Conservation (phyloP, 2,888 invertebrate species). For the Dicycla oo region DNA sequence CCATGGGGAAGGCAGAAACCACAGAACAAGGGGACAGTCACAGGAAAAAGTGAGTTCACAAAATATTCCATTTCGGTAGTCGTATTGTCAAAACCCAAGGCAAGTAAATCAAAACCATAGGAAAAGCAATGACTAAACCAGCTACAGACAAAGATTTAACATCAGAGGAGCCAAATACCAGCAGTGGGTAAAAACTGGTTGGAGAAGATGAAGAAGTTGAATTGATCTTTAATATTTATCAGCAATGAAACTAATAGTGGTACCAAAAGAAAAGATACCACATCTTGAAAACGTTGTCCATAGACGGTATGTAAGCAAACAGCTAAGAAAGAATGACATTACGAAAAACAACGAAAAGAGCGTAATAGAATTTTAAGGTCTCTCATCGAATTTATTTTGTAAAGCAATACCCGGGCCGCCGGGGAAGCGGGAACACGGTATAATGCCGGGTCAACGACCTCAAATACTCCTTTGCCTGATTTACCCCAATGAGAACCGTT, state of each 20-base stretch:
- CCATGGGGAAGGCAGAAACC: no score
- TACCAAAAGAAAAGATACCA: no score
- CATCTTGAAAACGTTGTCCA: no score
- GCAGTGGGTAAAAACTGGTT: no score
- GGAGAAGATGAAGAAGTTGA: neutral
- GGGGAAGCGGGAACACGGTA: conserved; percentile 12
- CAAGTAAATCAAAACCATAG: neutral
- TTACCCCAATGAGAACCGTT: conserved; percentile 32
- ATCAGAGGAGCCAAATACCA: neutral
- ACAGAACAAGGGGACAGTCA: neutral
- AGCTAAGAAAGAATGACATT: conserved; percentile 3
- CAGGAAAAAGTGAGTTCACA: neutral
- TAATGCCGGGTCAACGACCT: conserved; percentile 46
- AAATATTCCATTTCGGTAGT: neutral
- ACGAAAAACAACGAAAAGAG: conserved; percentile 23
- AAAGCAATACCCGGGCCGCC: conserved; percentile 46
- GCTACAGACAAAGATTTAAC: neutral
- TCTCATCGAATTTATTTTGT: conserved; percentile 46
- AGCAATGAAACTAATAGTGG: neutral
- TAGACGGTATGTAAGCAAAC: neutral
- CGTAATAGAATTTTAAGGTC: conserved; percentile 50
- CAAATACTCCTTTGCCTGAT: conserved; percentile 42
- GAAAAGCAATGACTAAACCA: neutral
- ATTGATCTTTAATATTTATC: neutral
- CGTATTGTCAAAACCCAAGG: neutral